Conservation (phyloP, 2,888 invertebrate species). For the Brachynemurus nebulosus region DNA sequence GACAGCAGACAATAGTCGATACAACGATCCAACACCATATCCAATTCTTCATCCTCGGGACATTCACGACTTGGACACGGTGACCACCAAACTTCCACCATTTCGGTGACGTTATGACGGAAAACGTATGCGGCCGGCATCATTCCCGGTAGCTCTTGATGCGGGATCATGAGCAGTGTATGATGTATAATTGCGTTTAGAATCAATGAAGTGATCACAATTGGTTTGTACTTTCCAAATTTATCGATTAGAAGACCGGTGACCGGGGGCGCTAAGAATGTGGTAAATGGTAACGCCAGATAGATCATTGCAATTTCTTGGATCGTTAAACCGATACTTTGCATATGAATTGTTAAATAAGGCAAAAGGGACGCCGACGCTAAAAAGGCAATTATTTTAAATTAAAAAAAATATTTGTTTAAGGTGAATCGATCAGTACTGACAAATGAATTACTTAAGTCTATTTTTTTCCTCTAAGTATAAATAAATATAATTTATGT, state of each 20-base stretch:
- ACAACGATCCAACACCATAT: conserved; percentile 57
- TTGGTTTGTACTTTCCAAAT: conserved; percentile 72
- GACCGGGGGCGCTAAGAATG: conserved; percentile 71
- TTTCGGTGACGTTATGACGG: conserved; percentile 54
- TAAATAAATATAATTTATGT: no score
- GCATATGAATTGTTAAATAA: conserved; percentile 83
- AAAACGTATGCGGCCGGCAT: conserved; percentile 63
- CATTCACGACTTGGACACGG: conserved; percentile 68
- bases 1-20: conserved; percentile 56
- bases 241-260: conserved; percentile 78
- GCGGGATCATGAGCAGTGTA: conserved; percentile 62
- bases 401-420: no score
- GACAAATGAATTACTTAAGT: no score
- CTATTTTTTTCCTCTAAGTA: background rate
- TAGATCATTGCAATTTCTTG: conserved; percentile 80
- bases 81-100: conserved; percentile 73
- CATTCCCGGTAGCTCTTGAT: conserved; percentile 62
- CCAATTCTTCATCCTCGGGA: conserved; percentile 57
- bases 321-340: conserved; percentile 71
- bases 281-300: conserved; percentile 71
- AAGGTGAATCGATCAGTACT: no score
- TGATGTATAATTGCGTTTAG: conserved; percentile 69
- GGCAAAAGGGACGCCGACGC: conserved; percentile 74
- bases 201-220: conserved; percentile 63
- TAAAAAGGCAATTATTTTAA: conserved; percentile 31